These are phyloP conservation scores for Hylomyscus alleni DNA, from an alignment of 2,797 vertebrate genomes.

Conservation along the genomic window DNA sequence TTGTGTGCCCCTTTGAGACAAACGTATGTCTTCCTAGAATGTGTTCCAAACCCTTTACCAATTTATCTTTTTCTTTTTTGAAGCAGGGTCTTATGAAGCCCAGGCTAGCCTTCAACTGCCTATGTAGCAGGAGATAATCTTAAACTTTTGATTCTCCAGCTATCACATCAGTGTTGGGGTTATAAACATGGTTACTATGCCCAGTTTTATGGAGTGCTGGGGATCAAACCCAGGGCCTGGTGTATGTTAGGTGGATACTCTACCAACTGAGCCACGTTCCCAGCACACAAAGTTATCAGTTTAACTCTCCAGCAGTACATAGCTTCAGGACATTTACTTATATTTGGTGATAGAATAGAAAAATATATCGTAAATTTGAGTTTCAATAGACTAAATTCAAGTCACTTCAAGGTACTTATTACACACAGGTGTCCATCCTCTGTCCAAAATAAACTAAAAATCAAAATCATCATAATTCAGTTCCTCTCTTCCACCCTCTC, in stretches of 20 bases:
- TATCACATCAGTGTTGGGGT: background rate
- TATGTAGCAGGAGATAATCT: background rate
- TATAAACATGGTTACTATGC: background rate
- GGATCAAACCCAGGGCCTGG: background rate
- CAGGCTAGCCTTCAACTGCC: background rate
- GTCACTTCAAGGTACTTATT: background rate
- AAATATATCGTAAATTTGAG: background rate
- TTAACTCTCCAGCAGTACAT: background rate
- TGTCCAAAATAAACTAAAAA: constrained; percentile 16
- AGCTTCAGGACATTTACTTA: background rate
- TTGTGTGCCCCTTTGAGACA: background rate
- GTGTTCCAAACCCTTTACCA: background rate
- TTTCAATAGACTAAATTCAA: background rate
- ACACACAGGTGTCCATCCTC: background rate
- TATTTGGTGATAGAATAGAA: background rate
- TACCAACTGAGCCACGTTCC: background rate
- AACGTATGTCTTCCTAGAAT: background rate
- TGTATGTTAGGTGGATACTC: background rate
- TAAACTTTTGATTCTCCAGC: background rate
- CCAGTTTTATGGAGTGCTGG: background rate
- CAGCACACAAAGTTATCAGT: background rate
- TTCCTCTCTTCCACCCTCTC: background rate
- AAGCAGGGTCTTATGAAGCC: background rate
- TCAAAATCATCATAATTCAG: background rate
- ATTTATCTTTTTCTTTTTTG: background rate